A percentile compares a stretch with the other conserved stretches of the same genome.
These are phyloP conservation scores for Drosophila cognata DNA, from an alignment of 2,888 invertebrate species.

Conservation along the genomic window DNA sequence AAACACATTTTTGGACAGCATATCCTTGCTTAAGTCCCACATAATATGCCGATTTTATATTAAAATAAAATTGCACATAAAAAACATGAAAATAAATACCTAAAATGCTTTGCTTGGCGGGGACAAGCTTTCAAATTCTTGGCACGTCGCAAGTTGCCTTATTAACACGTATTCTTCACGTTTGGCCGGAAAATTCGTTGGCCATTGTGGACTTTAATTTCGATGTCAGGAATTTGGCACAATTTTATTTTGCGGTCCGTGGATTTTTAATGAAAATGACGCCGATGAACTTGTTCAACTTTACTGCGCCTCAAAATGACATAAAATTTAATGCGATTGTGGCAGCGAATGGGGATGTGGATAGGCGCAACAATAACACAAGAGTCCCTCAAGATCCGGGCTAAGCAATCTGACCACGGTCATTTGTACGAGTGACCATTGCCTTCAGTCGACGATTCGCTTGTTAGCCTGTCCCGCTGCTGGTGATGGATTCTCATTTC, in stretches of 20 bases:
- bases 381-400: constrained; percentile 35
- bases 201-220: constrained; percentile 62
- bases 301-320: constrained; percentile 73
- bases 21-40: constrained; percentile 48
- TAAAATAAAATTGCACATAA: constrained; percentile 74
- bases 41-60: constrained; percentile 73
- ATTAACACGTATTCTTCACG: constrained; percentile 66
- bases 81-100: constrained; percentile 54
- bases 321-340: constrained; percentile 71
- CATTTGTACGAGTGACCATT: constrained; percentile 55
- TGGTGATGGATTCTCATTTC: constrained; percentile 76
- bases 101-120: constrained; percentile 56
- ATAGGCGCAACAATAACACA: constrained; percentile 15
- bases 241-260: constrained; percentile 17
- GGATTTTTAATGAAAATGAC: constrained; percentile 59
- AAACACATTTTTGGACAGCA: constrained; percentile 2
- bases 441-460: constrained; percentile 28
- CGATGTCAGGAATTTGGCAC: constrained; percentile 56
- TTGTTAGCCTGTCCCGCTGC: constrained; percentile 61
- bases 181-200: constrained; percentile 26
- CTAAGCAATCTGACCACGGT: constrained; percentile 57
- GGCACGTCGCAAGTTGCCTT: constrained; percentile 73
- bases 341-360: constrained; percentile 4
- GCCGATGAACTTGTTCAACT: constrained; percentile 69
- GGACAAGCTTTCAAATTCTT: constrained; percentile 54